Percentiles rank a stretch among this genome's conserved stretches.
Conservation (phyloP, 1,140 invertebrate species). For the Calosoma granatense region DNA sequence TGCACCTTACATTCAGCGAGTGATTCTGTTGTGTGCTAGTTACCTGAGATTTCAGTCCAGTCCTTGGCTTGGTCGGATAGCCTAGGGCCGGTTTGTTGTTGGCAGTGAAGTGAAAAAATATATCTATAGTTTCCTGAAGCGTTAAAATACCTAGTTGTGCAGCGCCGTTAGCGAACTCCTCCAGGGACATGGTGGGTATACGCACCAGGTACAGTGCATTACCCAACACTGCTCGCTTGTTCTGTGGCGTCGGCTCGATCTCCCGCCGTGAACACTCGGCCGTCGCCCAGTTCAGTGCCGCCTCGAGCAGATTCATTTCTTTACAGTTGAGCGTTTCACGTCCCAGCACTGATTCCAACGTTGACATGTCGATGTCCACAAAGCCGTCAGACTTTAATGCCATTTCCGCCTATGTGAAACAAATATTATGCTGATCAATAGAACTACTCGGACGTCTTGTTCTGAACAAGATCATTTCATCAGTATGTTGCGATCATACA, state of each 20-base stretch:
- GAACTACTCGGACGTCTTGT: neutral
- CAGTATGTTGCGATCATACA: too few relatives aligned
- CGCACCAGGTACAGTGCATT: conserved; percentile 74
- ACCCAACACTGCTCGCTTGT: conserved; percentile 63
- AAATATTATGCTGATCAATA: conserved; percentile 12
- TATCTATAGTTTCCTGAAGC: conserved; percentile 82
- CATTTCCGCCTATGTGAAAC: conserved; percentile 73
- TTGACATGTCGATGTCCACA: conserved; percentile 82
- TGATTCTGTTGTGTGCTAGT: too few relatives aligned
- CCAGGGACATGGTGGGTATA: conserved; percentile 81
- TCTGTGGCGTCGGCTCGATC: conserved; percentile 59
- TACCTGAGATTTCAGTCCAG: conserved; percentile 81
- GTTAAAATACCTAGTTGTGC: conserved; percentile 81
- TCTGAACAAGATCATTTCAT: too few relatives aligned
- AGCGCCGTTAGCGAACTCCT: conserved; percentile 85
- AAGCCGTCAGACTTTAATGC: conserved; percentile 87
- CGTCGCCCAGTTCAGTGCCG: conserved; percentile 79
- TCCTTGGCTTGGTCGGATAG: conserved; percentile 70
- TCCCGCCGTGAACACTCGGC: conserved; percentile 75
- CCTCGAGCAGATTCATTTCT: conserved; percentile 81
- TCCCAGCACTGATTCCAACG: conserved; percentile 74
- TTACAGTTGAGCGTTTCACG: conserved; percentile 86
- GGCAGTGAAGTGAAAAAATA: conserved; percentile 83
- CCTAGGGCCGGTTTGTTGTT: conserved; percentile 68
- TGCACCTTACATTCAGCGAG: too few relatives aligned